Percentiles rank a stretch among this genome's conserved stretches.
Evolutionary conservation across 2,888 invertebrate genomes (phyloP).

Genomic region (Neuroscelio doddi): DNA sequence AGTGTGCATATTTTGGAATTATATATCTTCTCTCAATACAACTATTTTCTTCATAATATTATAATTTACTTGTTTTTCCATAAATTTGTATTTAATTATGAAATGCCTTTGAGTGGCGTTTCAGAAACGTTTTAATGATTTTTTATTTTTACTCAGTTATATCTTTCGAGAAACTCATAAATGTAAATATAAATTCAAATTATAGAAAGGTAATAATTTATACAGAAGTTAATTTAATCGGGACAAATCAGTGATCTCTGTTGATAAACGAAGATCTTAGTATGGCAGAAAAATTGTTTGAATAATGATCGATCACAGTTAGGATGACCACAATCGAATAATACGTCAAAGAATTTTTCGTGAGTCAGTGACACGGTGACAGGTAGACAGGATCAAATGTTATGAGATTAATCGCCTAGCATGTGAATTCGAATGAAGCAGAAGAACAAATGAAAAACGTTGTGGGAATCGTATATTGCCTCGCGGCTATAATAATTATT

Average conservation of each 20-base stretch:
- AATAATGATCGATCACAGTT: slow-evolving; percentile 56
- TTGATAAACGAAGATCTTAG: slow-evolving; percentile 27
- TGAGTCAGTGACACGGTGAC: slow-evolving; percentile 51
- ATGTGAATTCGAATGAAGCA: slow-evolving; percentile 50
- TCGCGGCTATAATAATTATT: slow-evolving; percentile 21
- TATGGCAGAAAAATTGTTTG: slow-evolving; percentile 28
- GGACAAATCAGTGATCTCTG: slow-evolving; percentile 36
- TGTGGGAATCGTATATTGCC: slow-evolving; percentile 32
- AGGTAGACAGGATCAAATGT: slow-evolving; percentile 57
- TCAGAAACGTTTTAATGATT: too few species aligned
- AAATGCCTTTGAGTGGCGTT: too few species aligned
- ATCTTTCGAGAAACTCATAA: too few species aligned
- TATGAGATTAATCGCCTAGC: slow-evolving; percentile 57
- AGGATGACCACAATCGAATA: slow-evolving; percentile 46
- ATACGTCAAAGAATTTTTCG: slow-evolving; percentile 41
- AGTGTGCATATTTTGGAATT: too few species aligned
- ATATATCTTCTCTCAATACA: too few species aligned
- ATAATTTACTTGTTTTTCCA: too few species aligned
- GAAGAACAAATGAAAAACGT: slow-evolving; percentile 37
- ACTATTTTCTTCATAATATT: too few species aligned
- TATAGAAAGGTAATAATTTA: too few species aligned
- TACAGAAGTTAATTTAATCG: too few species aligned
- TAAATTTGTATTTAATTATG: too few species aligned
- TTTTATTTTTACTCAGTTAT: too few species aligned
- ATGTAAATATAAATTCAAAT: too few species aligned